These are phyloP conservation scores for Zaprionus kolodkinae DNA, from an alignment of 1,140 invertebrate genomes.

Conservation along the genomic window DNA sequence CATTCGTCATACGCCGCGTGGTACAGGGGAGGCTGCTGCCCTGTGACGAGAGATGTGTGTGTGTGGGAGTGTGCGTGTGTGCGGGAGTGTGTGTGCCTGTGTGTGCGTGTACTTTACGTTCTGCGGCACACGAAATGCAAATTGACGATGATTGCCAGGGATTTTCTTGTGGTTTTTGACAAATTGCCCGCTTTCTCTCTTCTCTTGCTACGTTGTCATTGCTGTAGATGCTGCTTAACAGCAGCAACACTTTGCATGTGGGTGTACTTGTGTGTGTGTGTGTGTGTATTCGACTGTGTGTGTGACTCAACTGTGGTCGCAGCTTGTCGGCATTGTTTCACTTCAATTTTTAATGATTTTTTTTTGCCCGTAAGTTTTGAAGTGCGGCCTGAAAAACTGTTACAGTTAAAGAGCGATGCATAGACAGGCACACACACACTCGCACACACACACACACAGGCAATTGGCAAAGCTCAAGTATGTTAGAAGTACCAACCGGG, in stretches of 20 bases:
- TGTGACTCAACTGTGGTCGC: background rate
- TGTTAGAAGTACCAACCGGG: background rate
- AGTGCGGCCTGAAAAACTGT: slow-evolving; percentile 13
- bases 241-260: slow-evolving; percentile 47
- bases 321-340: slow-evolving; percentile 10
- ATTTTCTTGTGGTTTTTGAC: slow-evolving; percentile 70
- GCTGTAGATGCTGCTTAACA: slow-evolving; percentile 55
- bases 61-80: background rate
- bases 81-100: background rate
- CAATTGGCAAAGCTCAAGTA: background rate
- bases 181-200: slow-evolving; percentile 73
- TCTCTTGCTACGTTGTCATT: slow-evolving; percentile 47
- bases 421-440: background rate
- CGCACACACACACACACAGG: background rate
- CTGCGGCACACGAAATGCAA: slow-evolving; percentile 60
- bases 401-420: background rate
- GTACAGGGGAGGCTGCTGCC: background rate
- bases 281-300: slow-evolving; percentile 4
- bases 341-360: slow-evolving; percentile 63
- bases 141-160: slow-evolving; percentile 55
- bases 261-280: background rate
- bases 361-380: slow-evolving; percentile 24
- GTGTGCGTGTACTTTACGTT: slow-evolving; percentile 5
- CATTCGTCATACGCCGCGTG: slow-evolving; percentile 63
- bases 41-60: background rate